These are phyloP conservation scores for Eurystomus gularis DNA, from an alignment of 2,113 vertebrate species.

Conservation along the genomic window DNA sequence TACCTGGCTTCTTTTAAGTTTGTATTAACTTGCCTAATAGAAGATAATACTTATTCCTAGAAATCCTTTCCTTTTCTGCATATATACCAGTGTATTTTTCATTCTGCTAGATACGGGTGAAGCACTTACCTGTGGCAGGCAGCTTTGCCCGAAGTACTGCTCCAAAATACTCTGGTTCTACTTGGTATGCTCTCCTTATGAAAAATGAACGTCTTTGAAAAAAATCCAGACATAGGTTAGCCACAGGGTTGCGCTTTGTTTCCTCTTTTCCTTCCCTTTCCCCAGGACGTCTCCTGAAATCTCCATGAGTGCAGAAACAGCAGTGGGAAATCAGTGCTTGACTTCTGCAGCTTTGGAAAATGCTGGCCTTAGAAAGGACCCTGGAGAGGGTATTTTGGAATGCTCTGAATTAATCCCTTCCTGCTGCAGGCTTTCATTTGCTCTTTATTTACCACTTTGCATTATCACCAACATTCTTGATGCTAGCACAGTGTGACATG, in stretches of 20 bases:
- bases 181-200: neutral
- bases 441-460: neutral
- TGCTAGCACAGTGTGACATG: neutral
- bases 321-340: neutral
- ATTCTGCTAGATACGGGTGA: neutral
- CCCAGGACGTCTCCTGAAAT: neutral
- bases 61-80: neutral
- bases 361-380: accelerated
- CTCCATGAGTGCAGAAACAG: neutral
- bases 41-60: neutral
- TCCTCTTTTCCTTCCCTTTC: neutral
- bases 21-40: neutral
- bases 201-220: neutral
- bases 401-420: neutral
- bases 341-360: neutral
- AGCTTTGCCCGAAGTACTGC: neutral
- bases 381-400: neutral
- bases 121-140: neutral
- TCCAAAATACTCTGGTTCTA: neutral
- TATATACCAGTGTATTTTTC: neutral
- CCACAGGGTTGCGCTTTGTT: neutral
- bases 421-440: neutral
- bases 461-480: neutral
- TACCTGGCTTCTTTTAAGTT: neutral
- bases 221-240: neutral